phyloP scores from a whole-genome alignment of 2,113 vertebrate species.

The Clupea harengus region DNA sequence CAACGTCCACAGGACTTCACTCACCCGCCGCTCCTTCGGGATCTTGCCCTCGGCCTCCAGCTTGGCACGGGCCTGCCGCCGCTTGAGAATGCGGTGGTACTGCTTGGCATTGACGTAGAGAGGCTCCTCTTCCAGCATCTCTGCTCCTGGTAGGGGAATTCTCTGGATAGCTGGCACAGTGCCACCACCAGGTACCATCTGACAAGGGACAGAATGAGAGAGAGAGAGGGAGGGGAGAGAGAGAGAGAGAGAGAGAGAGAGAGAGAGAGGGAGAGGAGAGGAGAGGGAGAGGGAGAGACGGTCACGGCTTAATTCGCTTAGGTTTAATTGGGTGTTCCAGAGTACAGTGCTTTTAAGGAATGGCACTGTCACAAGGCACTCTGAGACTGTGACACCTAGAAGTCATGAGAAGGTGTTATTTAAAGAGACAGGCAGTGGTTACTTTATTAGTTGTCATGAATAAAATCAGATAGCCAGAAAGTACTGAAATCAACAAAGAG shows the following conservation, averaged over 20 bases:
- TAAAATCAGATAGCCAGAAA: not conserved
- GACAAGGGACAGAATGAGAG: not conserved
- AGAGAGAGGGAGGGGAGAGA: too few species aligned
- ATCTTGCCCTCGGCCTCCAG: constrained; percentile 98
- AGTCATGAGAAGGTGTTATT: not conserved
- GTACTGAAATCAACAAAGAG: not conserved
- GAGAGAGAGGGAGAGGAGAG: not conserved
- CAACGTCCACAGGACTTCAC: constrained; percentile 32
- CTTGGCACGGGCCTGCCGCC: constrained; percentile 92
- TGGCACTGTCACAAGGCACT: not conserved
- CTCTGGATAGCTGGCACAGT: constrained; percentile 91
- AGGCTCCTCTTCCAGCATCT: constrained; percentile 97
- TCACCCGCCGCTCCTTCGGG: constrained; percentile 94
- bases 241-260: not conserved
- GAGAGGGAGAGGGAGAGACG: not conserved
- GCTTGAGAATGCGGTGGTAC: constrained; percentile 96
- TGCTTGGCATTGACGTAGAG: constrained; percentile 98
- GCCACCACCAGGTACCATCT: constrained; percentile 93
- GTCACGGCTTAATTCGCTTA: not conserved
- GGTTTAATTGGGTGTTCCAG: not conserved
- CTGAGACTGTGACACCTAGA: not conserved
- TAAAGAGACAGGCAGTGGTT: not conserved
- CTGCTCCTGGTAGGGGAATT: constrained; percentile 93
- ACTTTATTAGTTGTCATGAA: not conserved
- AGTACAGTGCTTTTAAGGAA: not conserved